These are phyloP conservation scores for Lophochroa leadbeateri DNA, from an alignment of 2,113 vertebrate genomes.

Conservation along the genomic window DNA sequence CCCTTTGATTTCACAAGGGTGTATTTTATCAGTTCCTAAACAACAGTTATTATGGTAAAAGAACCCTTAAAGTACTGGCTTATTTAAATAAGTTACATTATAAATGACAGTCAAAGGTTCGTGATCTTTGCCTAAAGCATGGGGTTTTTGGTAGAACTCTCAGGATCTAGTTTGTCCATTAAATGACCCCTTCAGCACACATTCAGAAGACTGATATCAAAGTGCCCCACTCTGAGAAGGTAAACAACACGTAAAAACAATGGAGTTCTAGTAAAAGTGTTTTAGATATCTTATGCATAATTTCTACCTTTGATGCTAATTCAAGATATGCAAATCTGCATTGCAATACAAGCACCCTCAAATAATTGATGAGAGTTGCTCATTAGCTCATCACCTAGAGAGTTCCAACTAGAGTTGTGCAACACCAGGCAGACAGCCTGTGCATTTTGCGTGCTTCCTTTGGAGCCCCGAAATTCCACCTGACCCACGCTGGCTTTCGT, in stretches of 20 bases:
- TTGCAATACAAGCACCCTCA: not conserved
- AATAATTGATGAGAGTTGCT: not conserved
- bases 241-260: not conserved
- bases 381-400: not conserved
- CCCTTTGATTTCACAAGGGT: not conserved
- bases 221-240: not conserved
- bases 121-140: not conserved
- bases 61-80: not conserved
- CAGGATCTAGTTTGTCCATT: conserved; percentile 12
- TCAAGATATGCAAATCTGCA: conserved; percentile 24
- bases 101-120: not conserved
- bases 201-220: conserved; percentile 9
- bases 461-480: not conserved
- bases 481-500: accelerated
- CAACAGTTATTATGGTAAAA: not conserved
- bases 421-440: not conserved
- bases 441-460: not conserved
- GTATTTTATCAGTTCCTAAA: not conserved
- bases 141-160: not conserved
- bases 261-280: not conserved
- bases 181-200: conserved; percentile 34
- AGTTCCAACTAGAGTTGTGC: not conserved
- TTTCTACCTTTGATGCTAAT: conserved; percentile 12
- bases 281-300: conserved; percentile 18
- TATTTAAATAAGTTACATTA: not conserved